Conservation (phyloP, 64 coral and sea anemone species). For the Pocillopora damicornis region DNA sequence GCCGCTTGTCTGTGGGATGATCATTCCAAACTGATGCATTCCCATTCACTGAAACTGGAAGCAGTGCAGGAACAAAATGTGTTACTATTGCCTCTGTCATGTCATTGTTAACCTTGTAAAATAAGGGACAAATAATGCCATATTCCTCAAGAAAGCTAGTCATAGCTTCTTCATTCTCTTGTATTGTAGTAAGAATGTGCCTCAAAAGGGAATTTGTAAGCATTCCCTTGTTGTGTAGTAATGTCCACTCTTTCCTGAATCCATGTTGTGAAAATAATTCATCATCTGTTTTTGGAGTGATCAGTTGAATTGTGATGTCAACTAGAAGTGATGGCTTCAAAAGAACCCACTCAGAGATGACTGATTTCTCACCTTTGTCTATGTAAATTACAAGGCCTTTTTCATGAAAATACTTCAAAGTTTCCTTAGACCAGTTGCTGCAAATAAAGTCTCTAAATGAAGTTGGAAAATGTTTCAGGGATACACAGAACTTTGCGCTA, state of each 20-base stretch:
- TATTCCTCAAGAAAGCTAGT: slow-evolving; percentile 50
- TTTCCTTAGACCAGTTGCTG: slow-evolving; percentile 36
- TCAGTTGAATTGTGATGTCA: slow-evolving; percentile 31
- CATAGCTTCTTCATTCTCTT: slow-evolving; percentile 26
- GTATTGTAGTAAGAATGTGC: background rate
- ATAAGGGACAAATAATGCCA: slow-evolving; percentile 32
- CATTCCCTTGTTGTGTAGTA: slow-evolving; percentile 19
- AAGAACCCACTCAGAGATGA: slow-evolving; percentile 54
- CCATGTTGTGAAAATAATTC: slow-evolving; percentile 25
- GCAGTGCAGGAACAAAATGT: slow-evolving; percentile 47
- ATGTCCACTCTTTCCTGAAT: background rate
- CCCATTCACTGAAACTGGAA: slow-evolving; percentile 20
- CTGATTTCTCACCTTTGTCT: slow-evolving; percentile 12
- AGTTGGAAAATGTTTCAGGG: slow-evolving; percentile 36
- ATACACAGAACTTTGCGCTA: background rate
- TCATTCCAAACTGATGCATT: slow-evolving; percentile 20
- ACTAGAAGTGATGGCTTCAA: slow-evolving; percentile 45
- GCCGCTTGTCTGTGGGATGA: slow-evolving; percentile 28
- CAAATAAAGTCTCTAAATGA: slow-evolving; percentile 6
- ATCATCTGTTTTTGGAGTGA: slow-evolving; percentile 14
- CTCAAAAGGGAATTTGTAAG: slow-evolving; percentile 24
- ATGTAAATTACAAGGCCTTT: slow-evolving; percentile 67
- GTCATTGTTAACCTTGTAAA: background rate
- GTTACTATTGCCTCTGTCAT: background rate
- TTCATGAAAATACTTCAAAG: slow-evolving; percentile 62